Evolutionary conservation across 1,140 invertebrate genomes (phyloP), one percentile per base, ranked within the genome.

Genomic region (Neodiprion virginianus): DNA sequence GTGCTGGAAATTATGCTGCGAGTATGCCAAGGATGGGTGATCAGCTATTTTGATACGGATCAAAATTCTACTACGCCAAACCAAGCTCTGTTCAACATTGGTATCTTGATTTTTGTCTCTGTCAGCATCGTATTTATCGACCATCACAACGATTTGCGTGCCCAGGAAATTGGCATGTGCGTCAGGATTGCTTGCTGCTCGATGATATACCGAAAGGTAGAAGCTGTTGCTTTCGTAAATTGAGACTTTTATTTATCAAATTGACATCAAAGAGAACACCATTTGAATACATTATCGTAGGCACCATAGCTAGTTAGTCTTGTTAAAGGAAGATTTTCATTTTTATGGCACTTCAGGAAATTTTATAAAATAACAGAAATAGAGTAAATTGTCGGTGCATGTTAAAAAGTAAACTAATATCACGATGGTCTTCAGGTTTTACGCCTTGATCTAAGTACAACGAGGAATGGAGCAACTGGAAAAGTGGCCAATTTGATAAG

Each of bases 401-500:
- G 74, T 85, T 40, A 40, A 40, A 40, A 40, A 40, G 2, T 4
- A 40, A 3, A 40, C 5, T 40, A 5, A 3, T 40, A 40, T 40
- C 28, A 40, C 5, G 28, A 40, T 40, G 28, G 28, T 40, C 28
- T 90, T 61, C 83, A 94, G 92, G 90, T 92, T 78, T 87, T 94
- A 77, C 88, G 90, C 2, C 87, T 94, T 49, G 93, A 90, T 74
- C 92, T 91, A 74, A 88, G 88, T 0, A 89, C 94, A 0, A 83
- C 90, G 75, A 89, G 90, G 8, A 89, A 93, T 74, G 94, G 94
- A 0, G 94, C 95, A 7, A 91, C 92, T 23, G 96, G 95, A 0
- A 95, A 96, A 85, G 93, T 96, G 48, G 92, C 97, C 8, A 96
- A 97, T 80, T 82, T 97, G 1, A 91, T 97, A 78, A 95, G 95